These are phyloP conservation scores for Rallus limicola DNA, from an alignment of 2,113 vertebrate species.

Conservation along the genomic window DNA sequence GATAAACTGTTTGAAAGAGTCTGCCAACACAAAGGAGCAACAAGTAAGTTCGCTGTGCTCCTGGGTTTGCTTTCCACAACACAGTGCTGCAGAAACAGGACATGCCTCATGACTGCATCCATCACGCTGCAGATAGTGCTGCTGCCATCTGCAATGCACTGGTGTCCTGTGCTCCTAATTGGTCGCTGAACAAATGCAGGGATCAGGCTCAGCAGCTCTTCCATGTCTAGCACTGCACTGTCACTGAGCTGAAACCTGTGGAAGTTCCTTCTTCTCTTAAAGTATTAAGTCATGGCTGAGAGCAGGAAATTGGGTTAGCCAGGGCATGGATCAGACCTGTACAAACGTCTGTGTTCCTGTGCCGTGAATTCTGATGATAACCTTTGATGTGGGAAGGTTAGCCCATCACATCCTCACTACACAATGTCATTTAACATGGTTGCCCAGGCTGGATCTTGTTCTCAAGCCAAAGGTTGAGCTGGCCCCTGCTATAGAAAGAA, in stretches of 20 bases:
- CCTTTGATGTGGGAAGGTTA: neutral
- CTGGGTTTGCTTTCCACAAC: neutral
- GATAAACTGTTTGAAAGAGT: neutral
- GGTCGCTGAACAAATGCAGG: neutral
- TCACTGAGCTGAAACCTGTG: neutral
- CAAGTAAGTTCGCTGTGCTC: neutral
- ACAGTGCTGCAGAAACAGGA: neutral
- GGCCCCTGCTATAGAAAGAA: neutral
- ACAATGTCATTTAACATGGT: neutral
- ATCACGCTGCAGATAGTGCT: neutral
- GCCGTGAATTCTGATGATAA: neutral
- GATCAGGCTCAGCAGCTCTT: neutral
- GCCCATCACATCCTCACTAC: neutral
- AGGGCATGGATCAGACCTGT: neutral
- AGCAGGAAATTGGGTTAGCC: neutral
- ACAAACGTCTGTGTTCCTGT: neutral
- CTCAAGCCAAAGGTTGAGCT: neutral
- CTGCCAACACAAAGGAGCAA: neutral
- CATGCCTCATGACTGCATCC: accelerated
- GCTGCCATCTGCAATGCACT: neutral
- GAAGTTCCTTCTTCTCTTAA: neutral
- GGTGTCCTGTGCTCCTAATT: neutral
- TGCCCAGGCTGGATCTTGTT: neutral
- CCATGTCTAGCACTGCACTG: neutral
- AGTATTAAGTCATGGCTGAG: neutral